Conservation (phyloP, 1,140 invertebrate genomes). For the Nasonia longicornis region DNA sequence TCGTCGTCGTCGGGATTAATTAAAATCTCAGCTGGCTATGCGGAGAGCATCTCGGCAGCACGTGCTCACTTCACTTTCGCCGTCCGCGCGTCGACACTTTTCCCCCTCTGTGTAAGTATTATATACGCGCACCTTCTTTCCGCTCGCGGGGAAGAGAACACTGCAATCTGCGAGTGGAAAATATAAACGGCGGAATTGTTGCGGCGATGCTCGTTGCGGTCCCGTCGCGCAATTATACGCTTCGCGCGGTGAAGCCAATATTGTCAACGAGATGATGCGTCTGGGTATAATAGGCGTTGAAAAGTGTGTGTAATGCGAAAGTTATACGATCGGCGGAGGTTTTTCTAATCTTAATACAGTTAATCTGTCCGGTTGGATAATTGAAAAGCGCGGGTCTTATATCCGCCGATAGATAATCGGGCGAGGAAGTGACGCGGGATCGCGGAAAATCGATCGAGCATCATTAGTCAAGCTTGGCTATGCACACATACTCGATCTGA, state of each 20-base stretch:
- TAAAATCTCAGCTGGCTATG: slow-evolving; percentile 30
- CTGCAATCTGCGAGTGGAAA: not conserved
- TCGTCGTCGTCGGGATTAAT: not conserved
- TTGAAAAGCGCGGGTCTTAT: too few species aligned
- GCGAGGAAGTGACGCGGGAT: not conserved
- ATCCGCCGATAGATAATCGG: not conserved
- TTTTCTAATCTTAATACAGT: too few species aligned
- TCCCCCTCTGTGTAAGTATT: not conserved
- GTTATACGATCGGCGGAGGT: too few species aligned
- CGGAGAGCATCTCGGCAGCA: slow-evolving; percentile 16
- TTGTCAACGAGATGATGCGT: too few species aligned
- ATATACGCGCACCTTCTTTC: too few species aligned
- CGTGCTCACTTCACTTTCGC: slow-evolving; percentile 9
- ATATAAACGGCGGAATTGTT: not conserved
- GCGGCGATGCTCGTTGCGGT: not conserved
- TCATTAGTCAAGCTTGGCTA: not conserved
- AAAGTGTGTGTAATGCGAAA: too few species aligned
- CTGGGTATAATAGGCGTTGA: too few species aligned
- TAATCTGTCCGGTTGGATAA: too few species aligned
- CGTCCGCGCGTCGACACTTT: slow-evolving; percentile 23
- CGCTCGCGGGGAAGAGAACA: too few species aligned
- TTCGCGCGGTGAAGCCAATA: too few species aligned
- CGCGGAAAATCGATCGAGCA: slow-evolving; percentile 18
- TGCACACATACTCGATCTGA: not conserved
- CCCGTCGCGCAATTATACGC: not conserved